Evolutionary conservation across 2,113 vertebrate genomes (phyloP), one percentile per base, ranked within the genome.

Genomic region (Lophotis ruficrista): DNA sequence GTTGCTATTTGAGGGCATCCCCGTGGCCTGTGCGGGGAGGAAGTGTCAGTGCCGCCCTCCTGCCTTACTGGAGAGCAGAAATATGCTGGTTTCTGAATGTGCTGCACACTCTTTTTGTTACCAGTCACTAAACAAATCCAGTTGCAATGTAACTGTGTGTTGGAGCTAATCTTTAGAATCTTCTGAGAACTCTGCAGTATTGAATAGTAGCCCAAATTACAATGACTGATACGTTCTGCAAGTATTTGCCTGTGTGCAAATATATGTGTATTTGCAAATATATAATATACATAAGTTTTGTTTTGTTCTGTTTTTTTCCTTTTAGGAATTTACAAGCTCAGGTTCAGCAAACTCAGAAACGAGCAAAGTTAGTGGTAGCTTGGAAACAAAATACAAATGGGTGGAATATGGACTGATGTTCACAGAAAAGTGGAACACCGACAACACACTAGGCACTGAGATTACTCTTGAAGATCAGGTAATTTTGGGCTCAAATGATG

Each of bases 381-480:
- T 99, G 98, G 99, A 99, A 98, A 99, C 99, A 94, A 99, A 99
- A 97, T 99, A 99, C 97, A 99, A 98, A 78, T 99, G 99, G 99
- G 98, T 98, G 3, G 99, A 99, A 83, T 99, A 99, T 1, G 99
- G 99, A 5, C 96, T 99, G 96, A 99, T 99, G 20, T 99, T 99
- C 94, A 99, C 98, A 17, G 99, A 99, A 79, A 99, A 99, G 92
- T 99, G 99, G 99, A 99, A 99, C 98, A 99, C 99, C 0, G 99
- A 99, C 96, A 99, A 99, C 97, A 99, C 99, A 1, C 97, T 99
- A 25, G 99, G 99, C 75, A 99, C 99, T 0, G 99, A 99, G 98
- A 99, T 99, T 92, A 99, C 99, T 24, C 85, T 99, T 45, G 99
- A 99, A 91, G 98, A 99, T 79, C 98, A 99, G 99, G 99, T 99